Evolutionary conservation across 2,888 invertebrate species (phyloP).

Genomic region (Ectropis crepuscularia): DNA sequence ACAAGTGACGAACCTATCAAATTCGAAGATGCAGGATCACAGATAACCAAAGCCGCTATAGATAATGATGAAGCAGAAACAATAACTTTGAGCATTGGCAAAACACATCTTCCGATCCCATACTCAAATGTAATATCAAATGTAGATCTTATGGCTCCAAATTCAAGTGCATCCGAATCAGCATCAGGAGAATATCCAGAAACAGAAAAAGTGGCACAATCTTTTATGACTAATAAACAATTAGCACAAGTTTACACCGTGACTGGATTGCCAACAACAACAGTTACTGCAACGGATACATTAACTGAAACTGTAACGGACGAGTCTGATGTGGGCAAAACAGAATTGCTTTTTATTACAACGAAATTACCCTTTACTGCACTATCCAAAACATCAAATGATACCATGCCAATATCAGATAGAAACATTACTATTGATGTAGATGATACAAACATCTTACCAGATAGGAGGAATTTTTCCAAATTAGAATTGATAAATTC

Average conservation of each 20-base stretch:
- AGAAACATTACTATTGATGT: background rate
- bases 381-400: background rate
- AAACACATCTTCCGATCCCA: background rate
- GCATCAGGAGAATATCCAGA: slow-evolving; percentile 8
- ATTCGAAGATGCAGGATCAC: background rate
- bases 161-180: slow-evolving; percentile 21
- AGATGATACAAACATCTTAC: background rate
- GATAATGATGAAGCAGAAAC: background rate
- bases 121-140: background rate
- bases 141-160: slow-evolving; percentile 20
- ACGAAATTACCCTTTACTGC: background rate
- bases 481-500: slow-evolving; percentile 15
- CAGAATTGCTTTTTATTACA: background rate
- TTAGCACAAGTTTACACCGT: background rate
- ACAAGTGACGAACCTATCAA: background rate
- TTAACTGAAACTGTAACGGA: background rate
- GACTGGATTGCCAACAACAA: background rate
- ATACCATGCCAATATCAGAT: too few species aligned
- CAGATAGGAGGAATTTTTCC: background rate
- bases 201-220: slow-evolving; percentile 3
- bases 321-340: background rate
- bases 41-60: background rate
- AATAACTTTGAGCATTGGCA: background rate
- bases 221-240: slow-evolving; percentile 2
- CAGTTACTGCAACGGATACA: slow-evolving; percentile 4